Base-by-base conservation (phyloP, 2,888 invertebrate genomes). In the Crossocerus cetratus region DNA sequence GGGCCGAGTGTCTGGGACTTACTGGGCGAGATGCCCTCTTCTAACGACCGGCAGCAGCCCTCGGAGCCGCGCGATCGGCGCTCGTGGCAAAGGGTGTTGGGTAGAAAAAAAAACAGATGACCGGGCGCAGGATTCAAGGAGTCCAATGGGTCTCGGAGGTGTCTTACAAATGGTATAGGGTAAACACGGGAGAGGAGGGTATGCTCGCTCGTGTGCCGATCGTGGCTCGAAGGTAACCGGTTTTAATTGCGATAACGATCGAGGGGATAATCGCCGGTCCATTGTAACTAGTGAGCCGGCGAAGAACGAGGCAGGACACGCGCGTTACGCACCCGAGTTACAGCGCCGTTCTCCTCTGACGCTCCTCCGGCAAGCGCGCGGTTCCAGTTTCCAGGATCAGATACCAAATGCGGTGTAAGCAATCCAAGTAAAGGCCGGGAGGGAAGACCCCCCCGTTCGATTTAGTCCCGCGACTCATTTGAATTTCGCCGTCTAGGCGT, bases 401-500 rank as follows among this genome's bases (percentile, higher is more conserved):
- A 84, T 83, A 84, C 78, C 72, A 59, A 78, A 78, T 65, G 82
- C 76, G 82, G 81, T 82, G 86, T 85, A 86, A 87, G 86, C 83
- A 86, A 87, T 86, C 85, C 86, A 83, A 32, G 32, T 32, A 32
- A 32, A 68, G 80, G 69, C 74, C 76, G 74, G 74, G 66, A 64
- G 66, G 32, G 11, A 32, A 32, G 32, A 32, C 32, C 32, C 32
- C 32, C 32, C 72, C 78, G 73, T 77, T 84, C 84, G 84, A 83
- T 82, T 83, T 79, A 75, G 82, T 68, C 76, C 77, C 81, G 80
- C 80, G 68, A 77, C 83, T 83, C 83, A 83, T 84, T 83, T 83
- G 84, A 84, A 84, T 83, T 83, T 84, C 78, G 81, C 82, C 82
- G 84, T 83, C 84, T 82, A 79, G 81, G 81, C 83, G 80, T 79